Evolutionary conservation across 2,888 invertebrate species (phyloP).

Genomic region (Dasysyrphus albostriatus): DNA sequence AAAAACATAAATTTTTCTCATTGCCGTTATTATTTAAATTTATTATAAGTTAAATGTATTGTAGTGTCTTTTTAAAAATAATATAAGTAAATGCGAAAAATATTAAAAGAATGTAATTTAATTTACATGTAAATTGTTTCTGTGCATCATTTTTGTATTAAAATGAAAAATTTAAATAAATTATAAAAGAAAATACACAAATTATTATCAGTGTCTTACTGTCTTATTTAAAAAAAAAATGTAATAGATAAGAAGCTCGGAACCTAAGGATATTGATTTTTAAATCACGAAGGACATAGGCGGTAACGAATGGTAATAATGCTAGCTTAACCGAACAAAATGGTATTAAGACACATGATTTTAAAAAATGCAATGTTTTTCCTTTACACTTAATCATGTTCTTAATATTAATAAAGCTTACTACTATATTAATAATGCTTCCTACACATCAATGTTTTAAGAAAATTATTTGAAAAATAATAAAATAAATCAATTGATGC

Average conservation of each 20-base stretch:
- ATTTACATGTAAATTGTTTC: conserved; percentile 1
- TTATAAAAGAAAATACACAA: conserved; percentile 49
- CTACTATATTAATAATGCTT: too few relatives aligned
- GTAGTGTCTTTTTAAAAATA: conserved; percentile 33
- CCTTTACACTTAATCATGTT: too few relatives aligned
- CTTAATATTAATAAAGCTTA: too few relatives aligned
- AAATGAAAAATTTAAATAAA: conserved; percentile 68
- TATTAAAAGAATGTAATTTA: not conserved
- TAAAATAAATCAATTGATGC: too few relatives aligned
- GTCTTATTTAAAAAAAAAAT: not conserved
- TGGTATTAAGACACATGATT: too few relatives aligned
- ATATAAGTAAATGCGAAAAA: not conserved
- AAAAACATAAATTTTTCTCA: not conserved
- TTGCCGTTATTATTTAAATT: conserved; percentile 48
- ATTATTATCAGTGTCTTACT: not conserved
- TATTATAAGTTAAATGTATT: conserved; percentile 56
- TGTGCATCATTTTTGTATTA: conserved; percentile 51
- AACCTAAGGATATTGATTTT: not conserved
- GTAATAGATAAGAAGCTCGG: too few relatives aligned
- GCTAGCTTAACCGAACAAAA: too few relatives aligned
- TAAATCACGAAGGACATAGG: not conserved
- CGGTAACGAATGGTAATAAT: too few relatives aligned
- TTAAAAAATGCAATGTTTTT: too few relatives aligned
- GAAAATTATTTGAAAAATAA: too few relatives aligned
- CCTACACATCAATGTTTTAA: too few relatives aligned